Evolutionary conservation across 2,113 vertebrate genomes (phyloP), one percentile per base, ranked within the genome.

Genomic region (Bubo bubo): DNA sequence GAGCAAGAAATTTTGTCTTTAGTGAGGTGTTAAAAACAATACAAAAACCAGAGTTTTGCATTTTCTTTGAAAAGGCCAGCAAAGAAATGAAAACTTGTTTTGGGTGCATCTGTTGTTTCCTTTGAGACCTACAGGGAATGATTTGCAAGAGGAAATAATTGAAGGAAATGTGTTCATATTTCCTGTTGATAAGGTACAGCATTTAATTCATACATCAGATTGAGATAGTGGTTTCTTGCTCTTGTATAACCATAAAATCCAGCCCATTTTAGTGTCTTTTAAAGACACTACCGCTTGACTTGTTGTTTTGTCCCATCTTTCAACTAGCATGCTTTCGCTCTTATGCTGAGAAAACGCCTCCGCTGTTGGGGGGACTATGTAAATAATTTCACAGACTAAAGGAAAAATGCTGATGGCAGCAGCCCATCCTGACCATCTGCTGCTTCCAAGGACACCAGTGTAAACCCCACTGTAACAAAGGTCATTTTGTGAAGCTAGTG

Each of bases 111-210:
- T 91, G 83, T 80, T 90, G 32, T 91, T 97, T 97, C 92, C 79
- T 86, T 92, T 95, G 80, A 92, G 76, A 82, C 47, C 68, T 93
- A 75, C 53, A 79, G 80, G 76, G 91, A 89, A 64, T 87, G 86
- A 89, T 95, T 95, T 95, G 52, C 43, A 79, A 59, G 76, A 92
- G 76, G 88, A 96, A 94, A 93, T 96, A 93, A 95, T 86, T 81
- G 75, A 86, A 92, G 94, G 82, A 94, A 95, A 88, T 97, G 83
- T 96, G 77, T 97, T 97, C 94, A 85, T 96, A 85, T 84, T 95
- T 97, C 94, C 95, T 94, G 94, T 89, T 83, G 93, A 79, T 93
- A 94, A 76, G 43, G 79, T 86, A 70, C 62, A 95, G 34, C 45
- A 58, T 60, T 91, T 88, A 91, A 95, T 89, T 90, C n/a, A 74